Conservation (phyloP, 2,113 vertebrate genomes). For the Amphiprion percula region DNA sequence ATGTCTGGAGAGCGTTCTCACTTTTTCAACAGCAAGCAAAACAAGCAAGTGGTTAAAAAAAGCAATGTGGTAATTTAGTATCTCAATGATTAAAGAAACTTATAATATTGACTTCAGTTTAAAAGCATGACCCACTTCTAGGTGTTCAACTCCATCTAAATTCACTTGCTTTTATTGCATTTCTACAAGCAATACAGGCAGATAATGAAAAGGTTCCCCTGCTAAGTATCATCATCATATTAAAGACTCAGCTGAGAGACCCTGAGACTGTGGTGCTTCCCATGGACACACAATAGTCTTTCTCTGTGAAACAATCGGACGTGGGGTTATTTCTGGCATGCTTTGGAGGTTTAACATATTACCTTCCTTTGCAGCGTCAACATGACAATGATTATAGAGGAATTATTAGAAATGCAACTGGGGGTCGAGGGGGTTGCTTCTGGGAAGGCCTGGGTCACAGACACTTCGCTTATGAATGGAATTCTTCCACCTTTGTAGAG, state of each 20-base stretch:
- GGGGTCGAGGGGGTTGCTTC: conserved; percentile 28
- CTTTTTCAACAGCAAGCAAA: neutral
- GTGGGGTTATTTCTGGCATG: conserved; percentile 79
- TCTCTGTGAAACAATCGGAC: conserved; percentile 79
- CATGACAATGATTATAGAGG: conserved; percentile 74
- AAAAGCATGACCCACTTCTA: neutral
- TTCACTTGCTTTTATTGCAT: neutral
- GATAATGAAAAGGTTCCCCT: neutral
- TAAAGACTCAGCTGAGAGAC: conserved; percentile 68
- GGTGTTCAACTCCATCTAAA: no score
- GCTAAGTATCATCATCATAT: conserved; percentile 2
- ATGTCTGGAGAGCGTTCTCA: conserved; percentile 19
- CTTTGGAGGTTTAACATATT: conserved; percentile 72
- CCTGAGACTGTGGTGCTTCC: conserved; percentile 74
- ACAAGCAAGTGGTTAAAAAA: conserved; percentile 20
- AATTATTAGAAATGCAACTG: conserved; percentile 79
- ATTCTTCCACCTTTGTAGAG: conserved; percentile 36
- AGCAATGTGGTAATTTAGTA: conserved; percentile 28
- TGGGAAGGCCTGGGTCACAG: conserved; percentile 68
- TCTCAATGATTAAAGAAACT: conserved; percentile 33
- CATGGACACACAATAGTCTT: conserved; percentile 82
- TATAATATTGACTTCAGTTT: conserved; percentile 5
- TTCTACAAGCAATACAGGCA: neutral
- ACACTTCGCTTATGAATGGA: conserved; percentile 44
- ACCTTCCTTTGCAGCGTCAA: conserved; percentile 71